Conservation (phyloP, 2,888 invertebrate genomes). For the Lasius fuliginosus region DNA sequence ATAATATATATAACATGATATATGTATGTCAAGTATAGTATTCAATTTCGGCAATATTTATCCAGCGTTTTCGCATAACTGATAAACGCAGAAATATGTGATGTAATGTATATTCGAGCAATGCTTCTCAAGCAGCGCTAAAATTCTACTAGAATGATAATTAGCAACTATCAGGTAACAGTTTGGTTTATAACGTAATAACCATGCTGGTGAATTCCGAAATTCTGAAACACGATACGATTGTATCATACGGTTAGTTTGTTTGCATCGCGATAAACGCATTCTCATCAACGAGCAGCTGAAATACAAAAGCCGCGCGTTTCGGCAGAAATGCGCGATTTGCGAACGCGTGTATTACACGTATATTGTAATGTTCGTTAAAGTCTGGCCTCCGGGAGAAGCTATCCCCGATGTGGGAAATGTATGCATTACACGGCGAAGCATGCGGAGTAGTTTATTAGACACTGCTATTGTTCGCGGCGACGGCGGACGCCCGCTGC, state of each 20-base stretch:
- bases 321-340: conserved; percentile 37
- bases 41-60: neutral
- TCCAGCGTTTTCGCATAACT: neutral
- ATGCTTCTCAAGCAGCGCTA: neutral
- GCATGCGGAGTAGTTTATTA: conserved; percentile 70
- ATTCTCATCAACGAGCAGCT: conserved; percentile 27
- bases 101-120: neutral
- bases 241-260: neutral
- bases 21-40: neutral
- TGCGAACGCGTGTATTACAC: conserved; percentile 52
- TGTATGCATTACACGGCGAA: conserved; percentile 57
- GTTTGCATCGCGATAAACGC: neutral
- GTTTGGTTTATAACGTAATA: neutral
- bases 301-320: conserved; percentile 44
- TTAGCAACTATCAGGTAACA: conserved; percentile 17
- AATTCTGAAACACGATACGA: neutral
- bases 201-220: conserved; percentile 1
- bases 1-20: neutral
- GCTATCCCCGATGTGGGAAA: conserved; percentile 63
- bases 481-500: conserved; percentile 32
- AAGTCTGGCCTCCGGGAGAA: conserved; percentile 51
- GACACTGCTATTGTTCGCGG: conserved; percentile 61
- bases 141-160: neutral
- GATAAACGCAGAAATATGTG: neutral
- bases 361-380: conserved; percentile 25